These are phyloP conservation scores for Tyto alba DNA, from an alignment of 2,113 vertebrate species.

Conservation along the genomic window DNA sequence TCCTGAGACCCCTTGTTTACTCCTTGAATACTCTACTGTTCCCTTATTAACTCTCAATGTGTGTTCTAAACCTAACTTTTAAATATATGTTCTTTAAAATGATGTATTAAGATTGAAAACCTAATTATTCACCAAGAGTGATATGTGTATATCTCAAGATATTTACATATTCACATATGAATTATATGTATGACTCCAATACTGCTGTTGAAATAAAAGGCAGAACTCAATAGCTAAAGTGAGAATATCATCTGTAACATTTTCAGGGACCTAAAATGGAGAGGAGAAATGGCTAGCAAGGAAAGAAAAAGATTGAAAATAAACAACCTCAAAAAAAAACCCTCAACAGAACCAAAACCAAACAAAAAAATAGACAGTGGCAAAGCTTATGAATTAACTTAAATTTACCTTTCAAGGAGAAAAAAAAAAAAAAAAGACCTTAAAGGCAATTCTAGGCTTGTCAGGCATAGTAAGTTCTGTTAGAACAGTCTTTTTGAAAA, in stretches of 20 bases:
- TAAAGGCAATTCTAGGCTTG: background rate
- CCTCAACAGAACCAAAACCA: background rate
- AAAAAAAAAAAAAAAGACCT: background rate
- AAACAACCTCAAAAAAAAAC: background rate
- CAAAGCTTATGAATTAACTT: background rate
- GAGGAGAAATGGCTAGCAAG: background rate
- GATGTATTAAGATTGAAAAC: background rate
- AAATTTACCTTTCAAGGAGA: background rate
- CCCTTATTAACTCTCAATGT: background rate
- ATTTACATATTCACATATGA: background rate
- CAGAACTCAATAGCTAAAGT: background rate
- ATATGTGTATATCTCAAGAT: background rate
- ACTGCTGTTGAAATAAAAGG: background rate
- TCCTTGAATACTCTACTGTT: background rate
- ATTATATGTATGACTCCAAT: background rate
- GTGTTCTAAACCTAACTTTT: background rate
- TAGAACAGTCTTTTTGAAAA: background rate
- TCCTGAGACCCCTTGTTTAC: background rate
- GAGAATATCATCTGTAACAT: background rate
- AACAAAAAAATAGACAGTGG: background rate
- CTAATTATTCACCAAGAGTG: background rate
- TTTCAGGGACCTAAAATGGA: background rate
- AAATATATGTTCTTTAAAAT: background rate
- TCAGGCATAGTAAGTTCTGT: background rate
- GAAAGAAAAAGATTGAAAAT: background rate